Evolutionary conservation across 2,888 invertebrate species (phyloP), one percentile per base, ranked within the genome.

Genomic region (Zaprionus lineosus): DNA sequence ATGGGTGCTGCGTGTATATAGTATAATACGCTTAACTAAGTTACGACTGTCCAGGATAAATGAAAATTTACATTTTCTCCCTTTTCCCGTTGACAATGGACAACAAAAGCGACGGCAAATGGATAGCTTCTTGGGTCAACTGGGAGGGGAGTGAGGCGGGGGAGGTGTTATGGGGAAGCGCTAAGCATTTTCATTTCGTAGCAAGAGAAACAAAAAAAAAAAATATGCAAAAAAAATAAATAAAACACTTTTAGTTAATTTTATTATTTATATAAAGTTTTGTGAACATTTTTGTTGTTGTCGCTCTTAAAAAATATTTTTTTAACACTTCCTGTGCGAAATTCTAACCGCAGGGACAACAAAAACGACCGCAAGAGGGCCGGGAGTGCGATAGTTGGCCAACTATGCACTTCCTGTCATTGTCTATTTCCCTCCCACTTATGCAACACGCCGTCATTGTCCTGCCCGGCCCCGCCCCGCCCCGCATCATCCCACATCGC

Each of bases 301-400:
- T 47, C 55, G 47, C 51, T 39, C 68, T 56, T 53, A 21, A 52
- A 73, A 62, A 61, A 57, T 55, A 51, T 57, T 36, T 73, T 71
- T 73, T 62, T 62, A 62, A 47, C 70, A 73, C 74, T 68, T 70
- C 74, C 70, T 70, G 70, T 58, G 70, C 62, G 62, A 70, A 70
- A 68, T 62, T 62, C 58, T 33, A 58, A 41, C 70, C 74, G 29
- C 69, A 51, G 15, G 6, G 18, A 47, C 34, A 51, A 33, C 48
- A 44, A 47, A 14, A 61, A 53, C 11, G 12, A n/a, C 5, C 12
- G 8, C 2, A 12, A 26, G 40, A 19, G 39, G 9, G 29, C 3
- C 2, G 12, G 9, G n/a, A 26, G 29, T 8, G 18, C 15, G 18
- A n/a, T 43, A 50, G 46, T 64, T 52, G 51, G 18, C 53, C 59